Evolutionary conservation across 2,113 vertebrate genomes (phyloP), one percentile per base, ranked within the genome.

Genomic region (Calidris pygmaea): DNA sequence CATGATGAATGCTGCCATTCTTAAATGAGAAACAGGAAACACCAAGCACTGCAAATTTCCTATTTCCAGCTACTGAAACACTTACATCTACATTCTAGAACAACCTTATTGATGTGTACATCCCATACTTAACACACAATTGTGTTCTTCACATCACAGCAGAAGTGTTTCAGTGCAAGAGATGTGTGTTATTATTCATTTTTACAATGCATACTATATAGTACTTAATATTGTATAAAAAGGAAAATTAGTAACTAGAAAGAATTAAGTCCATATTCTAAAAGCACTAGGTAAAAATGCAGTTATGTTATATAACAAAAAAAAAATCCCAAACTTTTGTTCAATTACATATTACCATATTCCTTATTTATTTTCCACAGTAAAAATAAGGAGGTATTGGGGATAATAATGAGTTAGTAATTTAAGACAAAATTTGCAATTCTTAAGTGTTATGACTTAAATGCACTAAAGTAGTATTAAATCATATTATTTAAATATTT

Each of bases 71-170:
- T 52, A 58, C 22, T 71, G 22, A 78, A 93, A 79, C 6, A 30
- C 18, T 89, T 58, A 10, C 0, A 70, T 20, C 37, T n/a, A 48
- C 27, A 17, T 32, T 30, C 52, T 0, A 80, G 13, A 75, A 30
- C 16, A n/a, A 43, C 17, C 8, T 58, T 53, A 47, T 12, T 85
- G 22, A 26, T 68, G 48, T 0, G 0, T 24, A 56, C 15, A n/a
- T 83, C 66, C 74, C 78, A 66, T 34, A 82, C n/a, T 34, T 70
- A 60, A 89, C 34, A 67, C 9, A 67, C 17, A 59, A 8, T 2
- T 3, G 7, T 70, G 72, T 76, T 39, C 55, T 85, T 89, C 71
- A 55, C 20, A 75, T 62, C 78, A 41, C 50, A 37, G 71, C 32
- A 83, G 63, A 91, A 80, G 48, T 55, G 21, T 65, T 89, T 72